Evolutionary conservation across 2,888 invertebrate species (phyloP).

Genomic region (Platerodrilus igneus): DNA sequence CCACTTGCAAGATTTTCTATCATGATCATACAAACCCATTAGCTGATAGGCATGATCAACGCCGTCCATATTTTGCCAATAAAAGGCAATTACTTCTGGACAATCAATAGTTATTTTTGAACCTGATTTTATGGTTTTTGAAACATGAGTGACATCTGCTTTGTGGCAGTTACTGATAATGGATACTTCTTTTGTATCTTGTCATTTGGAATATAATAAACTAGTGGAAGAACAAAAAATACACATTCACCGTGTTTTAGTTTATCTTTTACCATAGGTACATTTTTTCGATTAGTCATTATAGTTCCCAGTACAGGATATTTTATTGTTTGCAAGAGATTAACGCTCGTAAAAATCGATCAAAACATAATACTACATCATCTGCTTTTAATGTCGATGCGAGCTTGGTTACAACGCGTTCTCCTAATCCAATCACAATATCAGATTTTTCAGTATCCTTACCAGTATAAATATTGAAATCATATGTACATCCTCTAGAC

Average conservation of each 20-base stretch:
- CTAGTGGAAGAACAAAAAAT: too few relatives aligned
- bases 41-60: conserved; percentile 21
- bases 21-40: conserved; percentile 18
- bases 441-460: conserved; percentile 24
- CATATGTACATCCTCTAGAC: conserved; percentile 29
- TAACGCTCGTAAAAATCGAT: conserved; percentile 10
- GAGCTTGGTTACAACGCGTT: conserved; percentile 26
- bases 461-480: conserved; percentile 31
- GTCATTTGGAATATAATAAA: too few relatives aligned
- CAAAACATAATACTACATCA: conserved; percentile 12
- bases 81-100: conserved; percentile 14
- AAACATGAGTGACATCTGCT: conserved; percentile 9
- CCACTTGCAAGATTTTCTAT: conserved; percentile 15
- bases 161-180: conserved; percentile 18
- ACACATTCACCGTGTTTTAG: too few relatives aligned
- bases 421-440: too few relatives aligned
- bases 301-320: too few relatives aligned
- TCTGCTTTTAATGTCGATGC: conserved; percentile 10
- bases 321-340: too few relatives aligned
- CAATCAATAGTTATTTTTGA: conserved; percentile 12
- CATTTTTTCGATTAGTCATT: too few relatives aligned
- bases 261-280: too few relatives aligned
- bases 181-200: conserved; percentile 18
- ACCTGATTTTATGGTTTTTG: conserved; percentile 12
- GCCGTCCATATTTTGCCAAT: conserved; percentile 17